Percentiles rank a stretch among this genome's conserved stretches.
Conservation (phyloP, 2,797 vertebrate species). For the Pipistrellus nathusii region DNA sequence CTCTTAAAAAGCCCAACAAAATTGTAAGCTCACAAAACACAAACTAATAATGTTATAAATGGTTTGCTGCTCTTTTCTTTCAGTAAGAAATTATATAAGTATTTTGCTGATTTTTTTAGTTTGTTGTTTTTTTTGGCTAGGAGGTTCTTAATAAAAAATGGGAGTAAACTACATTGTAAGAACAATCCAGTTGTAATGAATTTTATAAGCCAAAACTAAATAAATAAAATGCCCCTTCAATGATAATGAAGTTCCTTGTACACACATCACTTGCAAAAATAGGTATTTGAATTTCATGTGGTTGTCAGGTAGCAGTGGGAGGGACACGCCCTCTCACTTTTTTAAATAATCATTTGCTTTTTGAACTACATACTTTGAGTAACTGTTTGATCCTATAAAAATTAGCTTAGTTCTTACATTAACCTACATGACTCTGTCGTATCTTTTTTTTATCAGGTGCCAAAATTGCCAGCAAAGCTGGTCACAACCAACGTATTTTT, state of each 20-base stretch:
- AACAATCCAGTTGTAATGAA: neutral
- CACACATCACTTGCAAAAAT: neutral
- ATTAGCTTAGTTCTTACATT: neutral
- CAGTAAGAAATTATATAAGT: neutral
- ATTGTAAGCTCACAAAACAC: neutral
- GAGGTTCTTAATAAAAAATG: conserved; percentile 43
- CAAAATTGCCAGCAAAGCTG: conserved; percentile 95
- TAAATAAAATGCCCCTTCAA: neutral
- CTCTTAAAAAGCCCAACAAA: conserved; percentile 30
- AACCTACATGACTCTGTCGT: conserved; percentile 21
- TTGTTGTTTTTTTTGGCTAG: neutral
- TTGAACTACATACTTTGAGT: neutral
- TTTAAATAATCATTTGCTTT: neutral
- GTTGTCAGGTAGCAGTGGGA: neutral
- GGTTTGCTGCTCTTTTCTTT: neutral
- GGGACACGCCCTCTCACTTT: neutral
- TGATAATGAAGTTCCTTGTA: neutral
- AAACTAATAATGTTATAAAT: neutral
- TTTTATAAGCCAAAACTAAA: neutral
- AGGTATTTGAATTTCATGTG: neutral
- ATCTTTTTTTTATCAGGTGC: conserved; percentile 89
- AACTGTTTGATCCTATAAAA: neutral
- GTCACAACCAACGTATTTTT: conserved; percentile 97
- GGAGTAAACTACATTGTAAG: conserved; percentile 2
- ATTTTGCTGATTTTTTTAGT: neutral